These are phyloP conservation scores for Apeltes quadracus DNA, from an alignment of 2,113 vertebrate genomes.

Conservation along the genomic window DNA sequence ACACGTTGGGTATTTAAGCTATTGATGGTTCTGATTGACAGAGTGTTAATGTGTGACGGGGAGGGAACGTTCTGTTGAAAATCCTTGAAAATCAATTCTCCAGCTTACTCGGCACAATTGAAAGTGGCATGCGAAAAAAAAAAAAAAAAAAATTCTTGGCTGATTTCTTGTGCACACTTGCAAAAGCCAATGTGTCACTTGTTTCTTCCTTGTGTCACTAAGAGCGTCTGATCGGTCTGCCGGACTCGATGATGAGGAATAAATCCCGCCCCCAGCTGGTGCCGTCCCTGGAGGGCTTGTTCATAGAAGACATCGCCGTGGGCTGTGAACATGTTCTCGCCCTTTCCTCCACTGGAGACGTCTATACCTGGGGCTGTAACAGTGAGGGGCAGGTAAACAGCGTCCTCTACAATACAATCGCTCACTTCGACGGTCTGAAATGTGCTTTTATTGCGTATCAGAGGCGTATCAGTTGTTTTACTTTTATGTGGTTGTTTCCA, in stretches of 20 bases:
- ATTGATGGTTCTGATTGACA: neutral
- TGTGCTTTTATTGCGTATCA: constrained; percentile 4
- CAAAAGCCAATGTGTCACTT: neutral
- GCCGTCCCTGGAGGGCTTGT: constrained; percentile 80
- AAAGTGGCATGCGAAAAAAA: neutral
- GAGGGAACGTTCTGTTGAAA: neutral
- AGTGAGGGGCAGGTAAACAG: constrained; percentile 82
- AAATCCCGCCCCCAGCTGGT: constrained; percentile 82
- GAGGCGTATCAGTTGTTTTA: neutral
- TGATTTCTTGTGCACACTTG: neutral
- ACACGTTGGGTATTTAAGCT: neutral
- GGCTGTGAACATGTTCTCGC: constrained; percentile 83
- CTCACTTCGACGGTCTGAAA: neutral
- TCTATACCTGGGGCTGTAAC: constrained; percentile 85
- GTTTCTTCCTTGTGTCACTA: constrained; percentile 4
- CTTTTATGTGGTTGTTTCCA: constrained; percentile 37
- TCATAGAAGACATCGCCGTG: constrained; percentile 82
- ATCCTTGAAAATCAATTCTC: neutral
- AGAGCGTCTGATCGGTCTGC: constrained; percentile 84
- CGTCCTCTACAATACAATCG: neutral
- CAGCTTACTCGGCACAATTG: neutral
- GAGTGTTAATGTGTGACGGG: too few relatives aligned
- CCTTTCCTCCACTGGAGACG: constrained; percentile 79
- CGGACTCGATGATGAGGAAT: constrained; percentile 83
- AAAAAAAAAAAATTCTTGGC: neutral